A percentile compares a stretch with the other conserved stretches of the same genome.
Evolutionary conservation across 2,113 vertebrate species (phyloP).

Genomic region (Sprattus sprattus): DNA sequence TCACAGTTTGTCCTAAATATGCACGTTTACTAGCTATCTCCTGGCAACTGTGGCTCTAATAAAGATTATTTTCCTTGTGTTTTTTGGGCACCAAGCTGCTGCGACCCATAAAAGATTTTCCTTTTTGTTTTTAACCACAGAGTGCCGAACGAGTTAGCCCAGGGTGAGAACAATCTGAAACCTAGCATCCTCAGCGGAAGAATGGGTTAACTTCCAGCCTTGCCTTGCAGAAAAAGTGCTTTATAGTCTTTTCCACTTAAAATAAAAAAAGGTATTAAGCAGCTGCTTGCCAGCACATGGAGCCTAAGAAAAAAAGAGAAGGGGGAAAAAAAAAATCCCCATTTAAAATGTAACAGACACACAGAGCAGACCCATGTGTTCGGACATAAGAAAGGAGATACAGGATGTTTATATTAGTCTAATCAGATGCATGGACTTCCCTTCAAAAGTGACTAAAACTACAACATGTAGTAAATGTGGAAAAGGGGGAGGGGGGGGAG

Average conservation of each 20-base stretch:
- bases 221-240: neutral
- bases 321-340: neutral
- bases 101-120: neutral
- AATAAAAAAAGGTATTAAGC: conserved; percentile 6
- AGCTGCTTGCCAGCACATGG: neutral
- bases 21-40: neutral
- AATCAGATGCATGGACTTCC: neutral
- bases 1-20: neutral
- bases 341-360: neutral
- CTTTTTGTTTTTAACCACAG: neutral
- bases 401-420: neutral
- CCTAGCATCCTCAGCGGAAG: neutral
- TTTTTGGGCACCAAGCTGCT: neutral
- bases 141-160: neutral
- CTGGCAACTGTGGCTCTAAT: neutral
- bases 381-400: neutral
- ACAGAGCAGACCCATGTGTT: neutral
- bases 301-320: neutral
- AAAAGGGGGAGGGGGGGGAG: neutral
- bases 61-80: neutral
- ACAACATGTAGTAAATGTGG: neutral
- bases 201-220: conserved; percentile 8
- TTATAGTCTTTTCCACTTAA: conserved; percentile 5
- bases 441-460: neutral
- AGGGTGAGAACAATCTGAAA: neutral